phyloP scores from a whole-genome alignment of 2,888 invertebrate species.

The Cabera pusaria region DNA sequence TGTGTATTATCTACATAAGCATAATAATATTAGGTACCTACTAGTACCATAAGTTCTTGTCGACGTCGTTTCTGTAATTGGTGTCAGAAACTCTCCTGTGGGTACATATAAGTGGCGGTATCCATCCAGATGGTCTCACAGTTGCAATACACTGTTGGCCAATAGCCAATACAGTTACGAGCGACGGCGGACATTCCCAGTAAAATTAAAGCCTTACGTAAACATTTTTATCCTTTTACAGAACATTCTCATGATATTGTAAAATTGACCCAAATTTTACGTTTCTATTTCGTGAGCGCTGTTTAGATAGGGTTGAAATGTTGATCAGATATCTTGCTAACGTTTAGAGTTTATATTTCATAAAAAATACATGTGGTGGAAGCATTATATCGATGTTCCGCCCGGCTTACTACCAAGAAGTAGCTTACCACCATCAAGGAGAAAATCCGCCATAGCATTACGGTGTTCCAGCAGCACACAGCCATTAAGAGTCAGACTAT shows the following conservation, averaged over 20 bases:
- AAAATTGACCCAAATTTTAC: conserved; percentile 18
- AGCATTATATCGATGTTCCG: too few relatives aligned
- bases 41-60: too few relatives aligned
- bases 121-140: conserved; percentile 23
- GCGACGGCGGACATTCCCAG: conserved; percentile 24
- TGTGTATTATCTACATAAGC: too few relatives aligned
- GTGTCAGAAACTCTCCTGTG: conserved; percentile 12
- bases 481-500: too few relatives aligned
- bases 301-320: too few relatives aligned
- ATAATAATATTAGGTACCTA: too few relatives aligned
- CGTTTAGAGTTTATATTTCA: conserved; percentile 10
- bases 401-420: too few relatives aligned
- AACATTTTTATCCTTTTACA: conserved; percentile 41
- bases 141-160: conserved; percentile 46
- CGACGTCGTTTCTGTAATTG: conserved; percentile 3
- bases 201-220: conserved; percentile 38
- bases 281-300: conserved; percentile 18
- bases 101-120: conserved; percentile 11
- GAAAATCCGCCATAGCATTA: too few relatives aligned
- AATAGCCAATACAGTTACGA: conserved; percentile 42
- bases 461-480: too few relatives aligned
- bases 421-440: too few relatives aligned
- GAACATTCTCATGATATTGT: conserved; percentile 24
- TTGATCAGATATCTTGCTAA: conserved; percentile 7
- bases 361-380: too few relatives aligned